Evolutionary conservation across 2,797 vertebrate species (phyloP).

Genomic region (Chaenodraco wilsoni): DNA sequence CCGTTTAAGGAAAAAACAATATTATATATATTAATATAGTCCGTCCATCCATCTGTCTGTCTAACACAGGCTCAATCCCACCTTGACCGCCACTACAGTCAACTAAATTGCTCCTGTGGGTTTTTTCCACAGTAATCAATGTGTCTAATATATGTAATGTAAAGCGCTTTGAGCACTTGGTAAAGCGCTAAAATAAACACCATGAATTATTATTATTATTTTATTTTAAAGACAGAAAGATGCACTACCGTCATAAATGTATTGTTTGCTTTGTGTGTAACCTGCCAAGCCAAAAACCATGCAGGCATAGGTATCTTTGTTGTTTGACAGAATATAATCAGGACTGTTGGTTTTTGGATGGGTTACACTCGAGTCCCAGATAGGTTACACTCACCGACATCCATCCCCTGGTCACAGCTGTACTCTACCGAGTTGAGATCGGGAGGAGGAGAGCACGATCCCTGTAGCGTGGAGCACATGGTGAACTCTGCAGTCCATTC

Average conservation of each 20-base stretch:
- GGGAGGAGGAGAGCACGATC: slow-evolving; percentile 84
- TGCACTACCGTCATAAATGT: background rate
- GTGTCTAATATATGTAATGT: too few relatives aligned
- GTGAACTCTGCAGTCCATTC: slow-evolving; percentile 90
- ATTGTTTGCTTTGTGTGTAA: slow-evolving; percentile 4
- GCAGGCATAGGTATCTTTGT: slow-evolving; percentile 6
- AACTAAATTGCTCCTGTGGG: too few relatives aligned
- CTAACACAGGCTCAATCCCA: too few relatives aligned
- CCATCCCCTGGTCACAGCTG: slow-evolving; percentile 88
- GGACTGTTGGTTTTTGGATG: background rate
- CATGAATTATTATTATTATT: too few relatives aligned
- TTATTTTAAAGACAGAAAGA: background rate
- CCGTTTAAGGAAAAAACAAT: too few relatives aligned
- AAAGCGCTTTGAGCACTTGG: too few relatives aligned
- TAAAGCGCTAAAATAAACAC: too few relatives aligned
- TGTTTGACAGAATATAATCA: slow-evolving; percentile 35
- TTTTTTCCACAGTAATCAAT: too few relatives aligned
- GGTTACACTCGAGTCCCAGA: background rate
- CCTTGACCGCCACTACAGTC: too few relatives aligned
- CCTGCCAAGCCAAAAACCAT: slow-evolving; percentile 4
- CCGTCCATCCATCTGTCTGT: too few relatives aligned
- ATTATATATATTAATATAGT: too few relatives aligned
- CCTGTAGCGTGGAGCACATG: slow-evolving; percentile 88
- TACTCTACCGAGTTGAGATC: slow-evolving; percentile 90
- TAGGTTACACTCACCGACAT: slow-evolving; percentile 86